Conservation (phyloP, 2,797 vertebrate species). For the Scolopax rusticola region DNA sequence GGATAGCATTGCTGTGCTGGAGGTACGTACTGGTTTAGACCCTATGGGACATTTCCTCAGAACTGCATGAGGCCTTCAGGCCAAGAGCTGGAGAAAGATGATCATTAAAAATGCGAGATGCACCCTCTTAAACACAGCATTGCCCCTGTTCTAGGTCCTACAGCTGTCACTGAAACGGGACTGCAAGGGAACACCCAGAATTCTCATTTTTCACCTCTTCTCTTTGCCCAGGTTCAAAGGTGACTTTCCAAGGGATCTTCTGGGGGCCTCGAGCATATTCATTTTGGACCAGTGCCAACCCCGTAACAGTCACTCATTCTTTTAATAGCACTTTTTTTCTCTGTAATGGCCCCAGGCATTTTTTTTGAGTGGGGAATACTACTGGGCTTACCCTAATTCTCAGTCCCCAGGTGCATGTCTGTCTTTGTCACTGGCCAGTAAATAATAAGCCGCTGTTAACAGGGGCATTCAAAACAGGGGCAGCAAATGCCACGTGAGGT, state of each 20-base stretch:
- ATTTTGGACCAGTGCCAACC: not conserved
- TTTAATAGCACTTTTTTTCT: slow-evolving; percentile 40
- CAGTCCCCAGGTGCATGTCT: not conserved
- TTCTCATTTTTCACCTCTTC: not conserved
- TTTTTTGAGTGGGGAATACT: slow-evolving; percentile 16
- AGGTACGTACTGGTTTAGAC: not conserved
- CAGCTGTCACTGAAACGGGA: not conserved
- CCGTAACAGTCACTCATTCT: not conserved
- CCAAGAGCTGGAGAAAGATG: not conserved
- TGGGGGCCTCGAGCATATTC: not conserved
- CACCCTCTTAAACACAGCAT: not conserved
- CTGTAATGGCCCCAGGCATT: not conserved
- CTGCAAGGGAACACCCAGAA: not conserved
- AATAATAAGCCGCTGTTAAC: not conserved
- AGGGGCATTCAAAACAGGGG: not conserved
- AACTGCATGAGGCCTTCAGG: not conserved
- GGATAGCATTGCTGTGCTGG: not conserved
- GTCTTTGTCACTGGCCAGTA: not conserved
- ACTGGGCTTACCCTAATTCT: slow-evolving; percentile 40
- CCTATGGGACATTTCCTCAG: not conserved
- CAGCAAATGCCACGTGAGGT: not conserved
- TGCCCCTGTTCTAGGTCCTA: not conserved
- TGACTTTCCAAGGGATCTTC: not conserved
- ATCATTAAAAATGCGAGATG: not conserved
- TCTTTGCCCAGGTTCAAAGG: not conserved